Conservation (phyloP, 2,113 vertebrate species). For the Corynorhinus townsendii region DNA sequence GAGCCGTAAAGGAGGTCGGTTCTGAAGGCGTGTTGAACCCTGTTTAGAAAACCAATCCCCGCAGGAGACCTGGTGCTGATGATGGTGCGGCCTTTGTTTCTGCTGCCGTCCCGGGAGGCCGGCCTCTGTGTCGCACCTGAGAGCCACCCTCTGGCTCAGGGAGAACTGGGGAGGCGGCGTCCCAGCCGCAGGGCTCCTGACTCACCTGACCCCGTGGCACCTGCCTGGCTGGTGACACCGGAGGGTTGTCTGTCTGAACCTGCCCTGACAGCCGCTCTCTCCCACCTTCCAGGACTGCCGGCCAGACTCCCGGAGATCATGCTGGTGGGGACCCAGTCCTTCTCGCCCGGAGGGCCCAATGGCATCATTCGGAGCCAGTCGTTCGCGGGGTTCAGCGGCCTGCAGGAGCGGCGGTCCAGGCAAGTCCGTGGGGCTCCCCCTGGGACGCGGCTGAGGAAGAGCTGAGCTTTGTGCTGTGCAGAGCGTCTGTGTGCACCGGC, state of each 20-base stretch:
- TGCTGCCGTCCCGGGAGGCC: neutral
- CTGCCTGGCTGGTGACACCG: neutral
- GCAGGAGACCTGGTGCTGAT: neutral
- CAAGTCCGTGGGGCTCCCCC: conserved; percentile 68
- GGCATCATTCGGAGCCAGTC: conserved; percentile 99
- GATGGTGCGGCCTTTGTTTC: neutral
- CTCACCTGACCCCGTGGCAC: fast-evolving
- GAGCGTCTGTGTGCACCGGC: too few relatives aligned
- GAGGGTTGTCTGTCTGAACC: neutral
- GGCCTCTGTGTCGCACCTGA: neutral
- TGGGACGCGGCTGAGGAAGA: neutral
- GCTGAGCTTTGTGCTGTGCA: neutral
- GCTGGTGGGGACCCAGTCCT: conserved; percentile 91
- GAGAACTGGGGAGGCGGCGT: neutral
- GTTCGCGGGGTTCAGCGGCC: conserved; percentile 96
- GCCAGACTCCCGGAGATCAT: conserved; percentile 93
- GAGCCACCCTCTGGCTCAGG: neutral
- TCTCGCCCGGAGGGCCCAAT: conserved; percentile 95
- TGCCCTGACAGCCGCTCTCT: neutral
- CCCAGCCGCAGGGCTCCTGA: neutral
- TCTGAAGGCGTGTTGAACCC: neutral
- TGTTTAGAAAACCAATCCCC: fast-evolving
- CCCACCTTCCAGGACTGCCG: conserved; percentile 87
- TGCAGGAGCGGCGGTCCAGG: conserved; percentile 96
- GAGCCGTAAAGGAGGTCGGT: too few relatives aligned